A percentile compares a stretch with the other conserved stretches of the same genome.
Evolutionary conservation across 2,888 invertebrate species (phyloP).

Genomic region (Amblyjoppa fuscipennis): DNA sequence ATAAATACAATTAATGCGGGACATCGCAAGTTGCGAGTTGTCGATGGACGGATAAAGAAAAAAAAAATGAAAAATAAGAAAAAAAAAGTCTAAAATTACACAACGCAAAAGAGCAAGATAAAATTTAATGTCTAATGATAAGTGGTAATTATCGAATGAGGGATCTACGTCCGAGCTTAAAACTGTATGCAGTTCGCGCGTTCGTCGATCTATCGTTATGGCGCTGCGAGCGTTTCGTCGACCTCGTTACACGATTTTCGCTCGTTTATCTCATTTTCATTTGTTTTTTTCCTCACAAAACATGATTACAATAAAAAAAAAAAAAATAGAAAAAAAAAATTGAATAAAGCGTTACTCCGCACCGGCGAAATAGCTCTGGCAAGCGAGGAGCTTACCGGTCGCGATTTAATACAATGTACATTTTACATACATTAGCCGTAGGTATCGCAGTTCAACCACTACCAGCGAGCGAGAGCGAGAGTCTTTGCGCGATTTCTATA

Average conservation of each 20-base stretch:
- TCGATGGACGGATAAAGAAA: slow-evolving; percentile 65
- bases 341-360: neutral
- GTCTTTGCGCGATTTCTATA: slow-evolving; percentile 58
- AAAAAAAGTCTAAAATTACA: slow-evolving; percentile 6
- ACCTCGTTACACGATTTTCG: neutral
- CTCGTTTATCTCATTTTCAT: slow-evolving; percentile 2
- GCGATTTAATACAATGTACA: slow-evolving; percentile 6
- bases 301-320: neutral
- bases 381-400: slow-evolving; percentile 12
- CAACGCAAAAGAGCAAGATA: slow-evolving; percentile 6
- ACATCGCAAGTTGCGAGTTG: slow-evolving; percentile 40
- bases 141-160: slow-evolving; percentile 11
- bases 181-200: slow-evolving; percentile 31
- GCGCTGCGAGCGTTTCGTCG: slow-evolving; percentile 3
- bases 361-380: neutral
- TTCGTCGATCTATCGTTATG: slow-evolving; percentile 46
- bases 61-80: slow-evolving; percentile 26
- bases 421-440: slow-evolving; percentile 30
- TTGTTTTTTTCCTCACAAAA: neutral
- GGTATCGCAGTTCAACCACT: slow-evolving; percentile 34
- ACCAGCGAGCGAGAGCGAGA: slow-evolving; percentile 40
- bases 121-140: neutral
- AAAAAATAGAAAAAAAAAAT: neutral
- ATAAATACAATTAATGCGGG: slow-evolving; percentile 29
- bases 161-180: neutral